These are phyloP conservation scores for Drosophila testacea DNA, from an alignment of 2,888 invertebrate genomes.

Conservation along the genomic window DNA sequence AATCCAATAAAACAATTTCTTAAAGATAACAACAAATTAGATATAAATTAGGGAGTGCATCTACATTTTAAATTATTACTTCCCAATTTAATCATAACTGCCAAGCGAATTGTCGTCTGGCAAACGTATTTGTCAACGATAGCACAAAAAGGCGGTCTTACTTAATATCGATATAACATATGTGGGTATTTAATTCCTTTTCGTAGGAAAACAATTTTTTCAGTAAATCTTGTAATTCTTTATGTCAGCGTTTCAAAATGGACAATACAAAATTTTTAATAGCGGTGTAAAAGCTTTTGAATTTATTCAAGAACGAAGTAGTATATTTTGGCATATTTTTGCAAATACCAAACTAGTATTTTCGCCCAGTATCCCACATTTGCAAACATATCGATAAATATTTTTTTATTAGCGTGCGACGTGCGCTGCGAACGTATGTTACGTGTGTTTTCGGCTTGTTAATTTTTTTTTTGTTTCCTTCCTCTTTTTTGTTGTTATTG, in stretches of 20 bases:
- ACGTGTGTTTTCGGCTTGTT: conserved; percentile 78
- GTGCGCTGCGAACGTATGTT: conserved; percentile 68
- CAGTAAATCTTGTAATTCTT: no score
- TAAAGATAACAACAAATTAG: no score
- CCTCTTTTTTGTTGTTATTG: conserved; percentile 62
- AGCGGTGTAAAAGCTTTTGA: neutral
- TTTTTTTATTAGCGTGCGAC: conserved; percentile 61
- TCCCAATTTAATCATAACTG: neutral
- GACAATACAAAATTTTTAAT: neutral
- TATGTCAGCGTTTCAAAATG: neutral
- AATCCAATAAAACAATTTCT: no score
- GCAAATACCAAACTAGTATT: conserved; percentile 40
- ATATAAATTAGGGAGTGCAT: no score
- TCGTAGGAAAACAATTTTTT: neutral
- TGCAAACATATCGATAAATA: conserved; percentile 46
- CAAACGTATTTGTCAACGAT: neutral
- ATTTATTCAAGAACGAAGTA: neutral
- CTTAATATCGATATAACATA: conserved; percentile 1
- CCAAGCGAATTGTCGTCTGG: neutral
- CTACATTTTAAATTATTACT: neutral
- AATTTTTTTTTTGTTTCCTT: conserved; percentile 64
- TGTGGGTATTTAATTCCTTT: neutral
- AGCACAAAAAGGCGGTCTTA: neutral
- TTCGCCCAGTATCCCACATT: conserved; percentile 7
- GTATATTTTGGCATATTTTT: conserved; percentile 38